These are phyloP conservation scores for Thereva unica DNA, from an alignment of 2,888 invertebrate species.

Conservation along the genomic window DNA sequence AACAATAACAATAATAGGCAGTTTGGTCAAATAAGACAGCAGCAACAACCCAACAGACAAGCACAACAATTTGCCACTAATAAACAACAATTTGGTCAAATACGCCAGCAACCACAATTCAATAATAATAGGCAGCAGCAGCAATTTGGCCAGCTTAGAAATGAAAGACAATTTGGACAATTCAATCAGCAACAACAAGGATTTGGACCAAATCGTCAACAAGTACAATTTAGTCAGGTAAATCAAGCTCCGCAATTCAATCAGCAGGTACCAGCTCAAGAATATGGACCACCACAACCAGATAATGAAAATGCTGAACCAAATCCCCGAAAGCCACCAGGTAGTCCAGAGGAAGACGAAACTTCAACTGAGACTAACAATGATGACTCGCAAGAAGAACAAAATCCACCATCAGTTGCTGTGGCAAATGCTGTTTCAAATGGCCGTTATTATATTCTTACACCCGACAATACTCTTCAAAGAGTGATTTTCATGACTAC, in stretches of 20 bases:
- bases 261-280: constrained; percentile 26
- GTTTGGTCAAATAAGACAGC: constrained; percentile 19
- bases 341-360: constrained; percentile 9
- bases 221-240: constrained; percentile 5
- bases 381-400: constrained; percentile 1
- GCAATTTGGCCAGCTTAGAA: constrained; percentile 14
- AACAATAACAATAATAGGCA: background rate
- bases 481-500: constrained; percentile 53
- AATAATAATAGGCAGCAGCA: constrained; percentile 16
- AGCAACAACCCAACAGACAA: constrained; percentile 2
- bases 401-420: constrained; percentile 2
- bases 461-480: constrained; percentile 55
- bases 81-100: constrained; percentile 17
- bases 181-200: constrained; percentile 28
- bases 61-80: constrained; percentile 1
- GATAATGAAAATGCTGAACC: constrained; percentile 40
- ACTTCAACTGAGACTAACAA: background rate
- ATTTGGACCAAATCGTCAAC: constrained; percentile 23
- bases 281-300: constrained; percentile 47
- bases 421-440: constrained; percentile 43
- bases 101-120: constrained; percentile 31
- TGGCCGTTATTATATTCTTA: constrained; percentile 57
- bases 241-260: constrained; percentile 20
- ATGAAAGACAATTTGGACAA: constrained; percentile 26
- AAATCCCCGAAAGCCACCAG: constrained; percentile 32